Evolutionary conservation across 2,888 invertebrate genomes (phyloP).

Genomic region (Alviniconcha strummeri): DNA sequence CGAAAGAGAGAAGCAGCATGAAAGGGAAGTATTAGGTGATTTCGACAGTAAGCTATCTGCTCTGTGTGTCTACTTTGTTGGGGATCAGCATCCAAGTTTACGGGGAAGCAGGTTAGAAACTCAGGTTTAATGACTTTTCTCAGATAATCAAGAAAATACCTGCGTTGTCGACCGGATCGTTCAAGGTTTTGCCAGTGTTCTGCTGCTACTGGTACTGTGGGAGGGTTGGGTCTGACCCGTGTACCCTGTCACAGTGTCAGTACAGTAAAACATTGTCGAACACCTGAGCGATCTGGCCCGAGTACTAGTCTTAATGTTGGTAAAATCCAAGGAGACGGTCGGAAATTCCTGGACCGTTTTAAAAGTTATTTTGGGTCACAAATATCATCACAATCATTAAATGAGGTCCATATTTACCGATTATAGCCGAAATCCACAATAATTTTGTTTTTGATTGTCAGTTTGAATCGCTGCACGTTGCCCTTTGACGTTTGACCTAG

Average conservation of each 20-base stretch:
- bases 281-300: neutral
- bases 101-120: neutral
- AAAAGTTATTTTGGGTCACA: too few species aligned
- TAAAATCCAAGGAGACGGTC: too few species aligned
- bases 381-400: too few species aligned
- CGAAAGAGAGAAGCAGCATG: slow-evolving; percentile 9
- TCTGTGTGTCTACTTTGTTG: neutral
- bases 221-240: too few species aligned
- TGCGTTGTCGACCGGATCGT: neutral
- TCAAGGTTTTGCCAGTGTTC: neutral
- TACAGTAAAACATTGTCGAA: neutral
- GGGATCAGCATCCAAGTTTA: neutral
- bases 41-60: neutral
- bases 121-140: neutral
- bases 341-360: too few species aligned
- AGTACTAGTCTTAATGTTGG: too few species aligned
- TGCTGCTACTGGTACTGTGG: too few species aligned
- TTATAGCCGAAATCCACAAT: too few species aligned
- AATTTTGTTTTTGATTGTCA: too few species aligned
- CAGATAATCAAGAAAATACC: neutral
- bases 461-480: too few species aligned
- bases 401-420: too few species aligned
- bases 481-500: too few species aligned
- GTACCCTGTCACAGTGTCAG: neutral
- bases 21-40: neutral